Evolutionary conservation across 2,113 vertebrate species (phyloP).

Genomic region (Peucedramus taeniatus): DNA sequence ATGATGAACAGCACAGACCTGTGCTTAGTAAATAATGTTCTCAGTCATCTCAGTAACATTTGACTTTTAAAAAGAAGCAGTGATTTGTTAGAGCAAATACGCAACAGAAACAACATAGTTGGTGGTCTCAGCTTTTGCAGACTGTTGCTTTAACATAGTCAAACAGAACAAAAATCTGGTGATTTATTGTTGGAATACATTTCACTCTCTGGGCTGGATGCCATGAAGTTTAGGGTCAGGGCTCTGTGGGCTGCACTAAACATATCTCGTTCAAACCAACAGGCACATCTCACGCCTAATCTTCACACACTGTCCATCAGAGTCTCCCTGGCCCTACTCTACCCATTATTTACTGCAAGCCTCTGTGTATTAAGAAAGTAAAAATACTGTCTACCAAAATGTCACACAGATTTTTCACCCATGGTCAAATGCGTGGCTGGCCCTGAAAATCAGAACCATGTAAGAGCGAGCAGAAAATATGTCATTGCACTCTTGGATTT

Average conservation of each 20-base stretch:
- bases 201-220: conserved; percentile 29
- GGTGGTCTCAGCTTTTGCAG: conserved; percentile 17
- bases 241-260: background rate
- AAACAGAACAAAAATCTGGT: conserved; percentile 31
- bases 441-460: background rate
- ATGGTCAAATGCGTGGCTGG: background rate
- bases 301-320: background rate
- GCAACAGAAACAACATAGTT: background rate
- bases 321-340: background rate
- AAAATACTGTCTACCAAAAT: background rate
- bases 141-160: conserved; percentile 21
- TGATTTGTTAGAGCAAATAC: background rate
- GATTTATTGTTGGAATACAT: conserved; percentile 44
- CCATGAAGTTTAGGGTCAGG: conserved; percentile 30
- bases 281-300: background rate
- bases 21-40: background rate
- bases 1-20: background rate
- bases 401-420: background rate
- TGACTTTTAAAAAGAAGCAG: background rate
- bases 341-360: background rate
- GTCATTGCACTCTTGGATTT: background rate
- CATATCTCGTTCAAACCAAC: background rate
- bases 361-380: background rate
- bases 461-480: background rate
- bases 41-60: background rate